phyloP scores from a whole-genome alignment of 2,888 invertebrate genomes.

The Ametastegia equiseti region DNA sequence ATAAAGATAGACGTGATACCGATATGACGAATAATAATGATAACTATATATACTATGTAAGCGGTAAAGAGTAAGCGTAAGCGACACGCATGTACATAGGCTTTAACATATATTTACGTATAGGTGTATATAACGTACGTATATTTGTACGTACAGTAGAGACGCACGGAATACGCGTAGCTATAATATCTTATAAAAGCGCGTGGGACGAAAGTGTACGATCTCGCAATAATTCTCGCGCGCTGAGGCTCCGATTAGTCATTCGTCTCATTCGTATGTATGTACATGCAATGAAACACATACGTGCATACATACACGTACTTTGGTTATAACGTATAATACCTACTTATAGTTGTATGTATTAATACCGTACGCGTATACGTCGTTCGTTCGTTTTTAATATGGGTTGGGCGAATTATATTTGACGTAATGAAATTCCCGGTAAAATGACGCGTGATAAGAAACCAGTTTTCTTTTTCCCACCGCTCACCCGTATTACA shows the following conservation, averaged over 20 bases:
- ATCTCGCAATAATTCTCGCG: slow-evolving; percentile 68
- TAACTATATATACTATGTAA: not conserved
- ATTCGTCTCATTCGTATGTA: slow-evolving; percentile 64
- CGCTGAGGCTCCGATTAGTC: slow-evolving; percentile 66
- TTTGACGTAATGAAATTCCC: slow-evolving; percentile 70
- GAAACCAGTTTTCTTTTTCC: slow-evolving; percentile 49
- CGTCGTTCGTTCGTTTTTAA: slow-evolving; percentile 70
- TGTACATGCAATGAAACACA: no score
- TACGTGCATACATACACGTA: no score
- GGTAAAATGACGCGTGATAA: slow-evolving; percentile 72
- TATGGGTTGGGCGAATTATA: slow-evolving; percentile 71
- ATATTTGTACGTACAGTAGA: slow-evolving; percentile 54
- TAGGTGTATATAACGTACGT: not conserved
- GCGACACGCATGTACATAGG: not conserved
- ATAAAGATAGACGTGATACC: slow-evolving; percentile 45
- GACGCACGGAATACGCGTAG: slow-evolving; percentile 58
- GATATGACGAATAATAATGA: slow-evolving; percentile 42
- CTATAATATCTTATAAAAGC: slow-evolving; percentile 58
- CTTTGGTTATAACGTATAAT: no score
- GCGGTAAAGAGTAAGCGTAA: slow-evolving; percentile 1
- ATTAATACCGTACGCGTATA: no score
- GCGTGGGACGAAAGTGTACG: slow-evolving; percentile 69
- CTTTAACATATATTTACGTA: not conserved
- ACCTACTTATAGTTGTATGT: not conserved
- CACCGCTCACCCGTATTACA: not conserved